Evolutionary conservation across 2,888 invertebrate genomes (phyloP).

Genomic region (Calameuta pallipes): DNA sequence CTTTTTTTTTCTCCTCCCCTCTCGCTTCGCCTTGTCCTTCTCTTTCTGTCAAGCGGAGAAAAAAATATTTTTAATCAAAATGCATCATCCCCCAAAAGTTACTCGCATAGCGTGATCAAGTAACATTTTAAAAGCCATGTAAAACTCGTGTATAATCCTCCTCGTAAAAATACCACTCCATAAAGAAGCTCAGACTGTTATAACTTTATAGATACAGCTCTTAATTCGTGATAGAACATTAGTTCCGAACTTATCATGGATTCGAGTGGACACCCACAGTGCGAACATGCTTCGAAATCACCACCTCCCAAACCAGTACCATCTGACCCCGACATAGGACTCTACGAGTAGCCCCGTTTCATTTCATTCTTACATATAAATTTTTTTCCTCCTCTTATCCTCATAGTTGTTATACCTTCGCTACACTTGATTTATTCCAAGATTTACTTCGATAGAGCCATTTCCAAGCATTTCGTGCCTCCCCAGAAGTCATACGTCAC

Average conservation of each 20-base stretch:
- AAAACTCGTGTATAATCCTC: slow-evolving; percentile 22
- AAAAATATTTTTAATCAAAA: neutral
- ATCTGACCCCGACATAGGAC: neutral
- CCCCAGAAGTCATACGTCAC: neutral
- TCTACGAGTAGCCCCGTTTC: neutral
- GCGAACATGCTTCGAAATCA: slow-evolving; percentile 46
- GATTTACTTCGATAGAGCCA: slow-evolving; percentile 36
- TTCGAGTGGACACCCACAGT: slow-evolving; percentile 42
- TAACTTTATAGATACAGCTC: slow-evolving; percentile 33
- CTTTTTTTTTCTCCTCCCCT: neutral
- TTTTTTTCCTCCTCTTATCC: neutral
- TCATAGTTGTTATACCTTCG: neutral
- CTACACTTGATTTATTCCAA: slow-evolving; percentile 29
- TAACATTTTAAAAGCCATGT: slow-evolving; percentile 37
- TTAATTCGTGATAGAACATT: slow-evolving; percentile 59
- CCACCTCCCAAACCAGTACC: slow-evolving; percentile 15
- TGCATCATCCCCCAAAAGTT: slow-evolving; percentile 27
- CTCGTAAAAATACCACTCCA: slow-evolving; percentile 24
- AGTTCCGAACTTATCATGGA: slow-evolving; percentile 43
- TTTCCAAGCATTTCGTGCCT: slow-evolving; percentile 23
- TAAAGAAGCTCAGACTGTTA: slow-evolving; percentile 22
- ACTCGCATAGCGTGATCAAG: slow-evolving; percentile 34
- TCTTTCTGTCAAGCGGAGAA: slow-evolving; percentile 14
- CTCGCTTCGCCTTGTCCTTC: neutral
- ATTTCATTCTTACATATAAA: neutral